Base-by-base conservation (phyloP, 2,888 invertebrate species). In the Taphrorychus bicolor region DNA sequence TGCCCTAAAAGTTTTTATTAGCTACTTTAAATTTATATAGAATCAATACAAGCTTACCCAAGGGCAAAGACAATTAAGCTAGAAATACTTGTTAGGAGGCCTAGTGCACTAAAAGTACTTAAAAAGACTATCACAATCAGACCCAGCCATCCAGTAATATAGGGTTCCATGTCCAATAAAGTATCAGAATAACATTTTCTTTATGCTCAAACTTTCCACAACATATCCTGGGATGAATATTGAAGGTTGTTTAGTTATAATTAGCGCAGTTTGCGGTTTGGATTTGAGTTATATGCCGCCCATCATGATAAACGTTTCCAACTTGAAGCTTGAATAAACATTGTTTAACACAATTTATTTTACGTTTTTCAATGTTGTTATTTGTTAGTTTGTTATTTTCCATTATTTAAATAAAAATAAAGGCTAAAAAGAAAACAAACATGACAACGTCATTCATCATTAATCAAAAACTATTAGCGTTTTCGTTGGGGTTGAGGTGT, bases 21-120 rank as follows among this genome's bases (percentile, higher is more conserved):
- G 14, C 22, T 18, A 3, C 32, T 18, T 32, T 19, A 7, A 19
- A 17, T 40, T 1, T 18, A 4, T 3, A 16, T 24, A 9, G 1
- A 51, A 19, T 51, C 21, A 16, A 18, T 51, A 11, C 9, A 5
- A 51, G 77, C 79, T 73, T 76, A 83, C 83, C 83, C 83, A 66
- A 82, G 62, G 17, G 80, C 48, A 73, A 83, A 83, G 60, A 81
- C 72, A 56, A 80, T 56, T 40, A 79, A 58, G 70, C 79, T 75
- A 49, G 78, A 64, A 63, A 79, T 67, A 53, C 80, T 70, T 52
- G 79, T 80, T 49, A 82, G 63, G 66, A 82, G 80, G 78, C 81
- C 82, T 71, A 78, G 81, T 22, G 82, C 64, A 21, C 84, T 83
- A 73, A 83, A 82, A 66, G 80, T 81, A 48, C 82, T 80, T 53